Evolutionary conservation across 2,888 invertebrate species (phyloP), one percentile per base, ranked within the genome.

Genomic region (Ypsolopha scabrella): DNA sequence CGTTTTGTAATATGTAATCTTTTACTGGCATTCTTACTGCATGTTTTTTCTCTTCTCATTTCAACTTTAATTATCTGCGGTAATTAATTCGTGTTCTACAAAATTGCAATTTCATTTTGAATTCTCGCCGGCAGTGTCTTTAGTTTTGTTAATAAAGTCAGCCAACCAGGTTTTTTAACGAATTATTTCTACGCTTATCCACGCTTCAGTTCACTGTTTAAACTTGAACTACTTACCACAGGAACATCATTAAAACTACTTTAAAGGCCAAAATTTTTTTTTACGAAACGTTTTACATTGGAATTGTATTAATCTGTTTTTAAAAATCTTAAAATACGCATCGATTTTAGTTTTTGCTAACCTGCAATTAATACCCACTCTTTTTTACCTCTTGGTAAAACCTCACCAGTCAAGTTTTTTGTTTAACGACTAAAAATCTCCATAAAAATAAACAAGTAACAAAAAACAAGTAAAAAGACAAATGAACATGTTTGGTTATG

Each of bases 401-500:
- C 10, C 7, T 6, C 24, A 24, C 6, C 41, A 41, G 8, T 41
- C 14, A 41, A 13, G 11, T 13, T 13, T 24, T 38, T 33, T 9
- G 13, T 48, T 48, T 38, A 37, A 3, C 13, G 1, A 11, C 43
- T 6, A 36, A 11, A 10, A 8, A 24, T 9, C 4, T 10, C 14
- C 41, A 14, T 38, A 41, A 41, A 13, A 49, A 24, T 24, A 44
- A 11, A 8, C 10, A 44, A 13, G 53, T 52, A 61, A 60, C 60
- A 64, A 62, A 24, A 24, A 24, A 24, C 24, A 24, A 24, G 24
- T n/a, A n/a, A 50, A 50, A 43, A 41, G 36, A 48, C 37, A 44
- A 34, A 52, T 33, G 41, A 50, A 52, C 53, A 43, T 46, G 52
- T 55, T 59, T 60, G 55, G 58, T 55, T 58, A 60, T 59, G 59